phyloP scores from a whole-genome alignment of 2,888 invertebrate species.

The Laspeyria flexula region DNA sequence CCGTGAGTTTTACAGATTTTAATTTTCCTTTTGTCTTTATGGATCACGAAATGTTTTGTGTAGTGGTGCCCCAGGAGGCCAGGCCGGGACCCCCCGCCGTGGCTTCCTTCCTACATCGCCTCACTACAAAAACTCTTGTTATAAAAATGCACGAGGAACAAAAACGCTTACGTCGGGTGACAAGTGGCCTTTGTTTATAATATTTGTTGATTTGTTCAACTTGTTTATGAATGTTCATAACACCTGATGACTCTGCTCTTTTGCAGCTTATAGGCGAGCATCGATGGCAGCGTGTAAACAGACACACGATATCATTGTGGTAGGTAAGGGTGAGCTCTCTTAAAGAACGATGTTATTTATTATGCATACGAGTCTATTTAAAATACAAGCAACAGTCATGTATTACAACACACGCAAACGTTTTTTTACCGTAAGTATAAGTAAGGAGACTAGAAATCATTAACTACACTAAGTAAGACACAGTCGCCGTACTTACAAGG shows the following conservation, averaged over 20 bases:
- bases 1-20: constrained; percentile 77
- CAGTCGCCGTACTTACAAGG: too few species aligned
- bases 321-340: constrained; percentile 16
- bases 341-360: constrained; percentile 1
- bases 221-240: constrained; percentile 75
- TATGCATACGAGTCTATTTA: background rate
- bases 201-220: constrained; percentile 81
- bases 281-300: constrained; percentile 39
- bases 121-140: constrained; percentile 81
- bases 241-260: constrained; percentile 74
- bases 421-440: too few species aligned
- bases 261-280: constrained; percentile 48
- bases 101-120: constrained; percentile 83
- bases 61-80: constrained; percentile 78
- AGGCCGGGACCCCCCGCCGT: constrained; percentile 74
- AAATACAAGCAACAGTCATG: background rate
- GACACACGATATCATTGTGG: constrained; percentile 34
- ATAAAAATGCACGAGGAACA: constrained; percentile 81
- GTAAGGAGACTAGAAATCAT: too few species aligned
- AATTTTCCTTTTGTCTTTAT: constrained; percentile 85
- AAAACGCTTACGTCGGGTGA: constrained; percentile 83
- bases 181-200: constrained; percentile 83
- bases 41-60: constrained; percentile 86
- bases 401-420: background rate
- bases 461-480: background rate